Evolutionary conservation across 2,888 invertebrate species (phyloP), one percentile per base, ranked within the genome.

Genomic region (Drosophila infuscata): DNA sequence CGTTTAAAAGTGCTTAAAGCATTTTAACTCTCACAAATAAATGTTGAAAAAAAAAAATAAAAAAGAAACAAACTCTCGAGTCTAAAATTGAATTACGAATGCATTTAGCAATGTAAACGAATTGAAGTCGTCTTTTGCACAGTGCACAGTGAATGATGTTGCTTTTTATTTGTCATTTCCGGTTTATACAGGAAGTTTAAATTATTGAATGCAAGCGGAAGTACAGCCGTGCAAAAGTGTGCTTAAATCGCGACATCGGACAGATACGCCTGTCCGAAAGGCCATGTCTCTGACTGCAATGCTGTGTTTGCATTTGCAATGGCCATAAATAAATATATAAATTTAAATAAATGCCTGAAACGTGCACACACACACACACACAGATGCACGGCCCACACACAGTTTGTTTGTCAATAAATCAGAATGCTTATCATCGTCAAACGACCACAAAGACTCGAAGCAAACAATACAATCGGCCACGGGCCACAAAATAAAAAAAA

Each of bases 351-450:
- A 86, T 81, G 85, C 76, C 72, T 53, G 51, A 29, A 54, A 74
- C 65, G 69, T 65, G 66, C 48, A 43, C 25, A 25, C 20, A 25
- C 20, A 25, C 20, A 25, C 20, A 25, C 20, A 25, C 41, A 53
- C 65, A 62, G n/a, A 20, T 17, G 15, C 25, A 15, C 38, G 29
- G 20, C 30, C 46, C 36, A 38, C 65, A 60, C 81, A 60, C 81
- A 76, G 88, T 84, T 87, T 84, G 88, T 87, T 85, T 85, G 84
- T 87, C 88, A 91, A 91, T 91, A 91, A 91, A 92, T 91, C 91
- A 91, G 88, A 83, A 82, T 80, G 88, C 91, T 91, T 91, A 91
- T 92, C 92, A 85, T 83, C 83, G 87, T 90, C 89, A 82, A 79
- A 76, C 77, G 82, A 85, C 90, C 90, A 79, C 91, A 91, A 88